Percentiles rank a stretch among this genome's conserved stretches.
Conservation (phyloP, 2,888 invertebrate species). For the Lasioglossum pauxillum region DNA sequence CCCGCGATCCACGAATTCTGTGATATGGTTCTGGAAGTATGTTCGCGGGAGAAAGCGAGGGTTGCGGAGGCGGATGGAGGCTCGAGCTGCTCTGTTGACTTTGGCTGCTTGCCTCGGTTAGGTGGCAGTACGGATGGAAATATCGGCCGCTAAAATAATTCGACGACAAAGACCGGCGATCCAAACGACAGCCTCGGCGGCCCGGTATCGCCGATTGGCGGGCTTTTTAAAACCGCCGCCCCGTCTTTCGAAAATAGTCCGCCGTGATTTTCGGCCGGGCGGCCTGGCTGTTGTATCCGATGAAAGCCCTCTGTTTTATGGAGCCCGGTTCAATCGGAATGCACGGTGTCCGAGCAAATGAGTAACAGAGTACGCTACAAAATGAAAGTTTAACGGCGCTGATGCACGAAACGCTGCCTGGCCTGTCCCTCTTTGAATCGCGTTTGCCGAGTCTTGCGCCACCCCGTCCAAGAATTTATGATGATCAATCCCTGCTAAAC, state of each 20-base stretch:
- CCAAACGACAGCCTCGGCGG: constrained; percentile 70
- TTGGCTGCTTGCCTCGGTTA: constrained; percentile 80
- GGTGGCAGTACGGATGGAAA: constrained; percentile 82
- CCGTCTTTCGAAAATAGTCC: constrained; percentile 56
- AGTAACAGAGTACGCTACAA: constrained; percentile 44
- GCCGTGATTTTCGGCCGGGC: constrained; percentile 37
- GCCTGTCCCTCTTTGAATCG: constrained; percentile 2
- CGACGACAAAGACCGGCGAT: constrained; percentile 74
- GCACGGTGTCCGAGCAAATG: constrained; percentile 41
- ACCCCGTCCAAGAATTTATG: background rate
- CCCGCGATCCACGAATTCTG: constrained; percentile 39
- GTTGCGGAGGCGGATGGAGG: background rate
- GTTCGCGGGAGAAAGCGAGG: background rate
- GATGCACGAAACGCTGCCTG: background rate
- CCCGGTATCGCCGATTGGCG: constrained; percentile 64
- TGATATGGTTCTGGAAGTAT: constrained; percentile 43
- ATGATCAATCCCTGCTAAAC: background rate
- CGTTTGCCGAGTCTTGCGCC: background rate
- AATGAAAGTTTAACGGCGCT: constrained; percentile 62
- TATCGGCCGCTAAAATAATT: constrained; percentile 84
- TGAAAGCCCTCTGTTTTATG: constrained; percentile 58
- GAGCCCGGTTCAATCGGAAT: constrained; percentile 40
- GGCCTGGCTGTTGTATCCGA: constrained; percentile 51
- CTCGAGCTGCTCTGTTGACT: constrained; percentile 75
- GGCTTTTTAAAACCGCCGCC: constrained; percentile 60